Evolutionary conservation across 2,113 vertebrate genomes (phyloP).

Genomic region (Scalopus aquaticus): DNA sequence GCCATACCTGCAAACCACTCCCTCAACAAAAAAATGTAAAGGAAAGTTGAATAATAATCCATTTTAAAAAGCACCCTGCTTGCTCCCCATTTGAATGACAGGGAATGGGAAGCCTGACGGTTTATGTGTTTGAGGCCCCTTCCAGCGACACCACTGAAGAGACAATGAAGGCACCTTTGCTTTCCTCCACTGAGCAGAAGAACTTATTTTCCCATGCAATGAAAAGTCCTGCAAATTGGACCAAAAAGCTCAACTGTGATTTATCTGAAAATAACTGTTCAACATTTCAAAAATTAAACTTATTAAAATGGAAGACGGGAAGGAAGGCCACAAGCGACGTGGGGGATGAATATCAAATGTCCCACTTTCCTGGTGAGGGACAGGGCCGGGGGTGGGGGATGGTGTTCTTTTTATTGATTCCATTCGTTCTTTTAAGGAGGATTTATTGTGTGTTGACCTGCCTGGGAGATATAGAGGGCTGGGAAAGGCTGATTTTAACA

Average conservation of each 20-base stretch:
- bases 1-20: neutral
- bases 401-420: slow-evolving; percentile 69
- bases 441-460: neutral
- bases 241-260: slow-evolving; percentile 37
- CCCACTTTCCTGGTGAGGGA: neutral
- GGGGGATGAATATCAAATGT: slow-evolving; percentile 53
- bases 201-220: neutral
- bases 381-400: neutral
- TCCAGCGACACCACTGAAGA: neutral
- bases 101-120: neutral
- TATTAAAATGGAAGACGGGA: slow-evolving; percentile 50
- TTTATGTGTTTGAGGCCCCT: neutral
- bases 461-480: neutral
- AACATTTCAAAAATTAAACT: slow-evolving; percentile 65
- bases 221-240: slow-evolving; percentile 37
- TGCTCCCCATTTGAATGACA: neutral
- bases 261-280: slow-evolving; percentile 64
- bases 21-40: neutral
- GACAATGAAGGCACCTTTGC: neutral
- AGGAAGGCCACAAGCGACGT: neutral
- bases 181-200: neutral
- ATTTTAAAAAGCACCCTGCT: neutral
- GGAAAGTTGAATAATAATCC: neutral
- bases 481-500: neutral
- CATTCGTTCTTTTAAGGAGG: slow-evolving; percentile 62